Evolutionary conservation across 2,113 vertebrate species (phyloP).

Genomic region (Chloropsis cyanopogon): DNA sequence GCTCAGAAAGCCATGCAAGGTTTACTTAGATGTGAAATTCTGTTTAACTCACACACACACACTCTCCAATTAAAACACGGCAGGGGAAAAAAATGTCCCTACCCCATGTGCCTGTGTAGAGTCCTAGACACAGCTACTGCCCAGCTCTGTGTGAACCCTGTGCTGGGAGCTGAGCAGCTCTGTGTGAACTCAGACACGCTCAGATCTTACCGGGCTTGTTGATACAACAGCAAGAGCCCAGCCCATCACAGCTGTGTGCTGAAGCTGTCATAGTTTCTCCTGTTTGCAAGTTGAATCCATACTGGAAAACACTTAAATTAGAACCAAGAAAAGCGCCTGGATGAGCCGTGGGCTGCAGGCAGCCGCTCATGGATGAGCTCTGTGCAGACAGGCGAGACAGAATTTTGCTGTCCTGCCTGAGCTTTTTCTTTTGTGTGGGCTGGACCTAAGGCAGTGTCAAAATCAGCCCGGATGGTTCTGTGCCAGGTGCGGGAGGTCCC

Average conservation of each 20-base stretch:
- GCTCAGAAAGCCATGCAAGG: not conserved
- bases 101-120: not conserved
- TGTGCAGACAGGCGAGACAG: not conserved
- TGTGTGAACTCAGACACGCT: not conserved
- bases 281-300: not conserved
- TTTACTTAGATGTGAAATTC: not conserved
- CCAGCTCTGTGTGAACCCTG: not conserved
- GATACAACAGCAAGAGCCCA: not conserved
- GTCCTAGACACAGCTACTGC: fast-evolving
- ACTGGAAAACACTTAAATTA: not conserved
- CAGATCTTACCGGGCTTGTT: not conserved
- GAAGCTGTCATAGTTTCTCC: not conserved
- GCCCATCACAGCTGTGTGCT: not conserved
- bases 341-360: not conserved
- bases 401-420: not conserved
- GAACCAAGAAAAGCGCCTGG: not conserved
- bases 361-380: not conserved
- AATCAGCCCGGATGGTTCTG: not conserved
- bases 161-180: not conserved
- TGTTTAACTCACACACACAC: not conserved
- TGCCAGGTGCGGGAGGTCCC: not conserved
- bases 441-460: not conserved
- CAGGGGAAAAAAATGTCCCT: not conserved
- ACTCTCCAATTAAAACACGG: not conserved
- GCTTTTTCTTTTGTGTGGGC: not conserved